phyloP scores from a whole-genome alignment of 2,888 invertebrate genomes.

The Ctenicera cuprea region DNA sequence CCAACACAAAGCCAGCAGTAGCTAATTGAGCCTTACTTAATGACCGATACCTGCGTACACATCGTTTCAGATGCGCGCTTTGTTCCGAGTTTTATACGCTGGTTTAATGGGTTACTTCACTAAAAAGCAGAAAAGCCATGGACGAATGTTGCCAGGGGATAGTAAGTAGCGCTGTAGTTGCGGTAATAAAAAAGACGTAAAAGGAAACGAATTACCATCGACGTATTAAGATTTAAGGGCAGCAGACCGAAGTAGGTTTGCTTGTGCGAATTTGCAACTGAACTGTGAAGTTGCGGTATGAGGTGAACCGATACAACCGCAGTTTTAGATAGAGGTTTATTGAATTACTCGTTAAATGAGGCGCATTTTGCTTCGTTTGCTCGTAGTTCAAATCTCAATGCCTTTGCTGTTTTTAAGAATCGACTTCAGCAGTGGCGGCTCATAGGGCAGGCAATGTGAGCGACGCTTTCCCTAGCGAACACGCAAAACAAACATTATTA shows the following conservation, averaged over 20 bases:
- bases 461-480: no score
- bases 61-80: constrained; percentile 28
- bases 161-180: constrained; percentile 18
- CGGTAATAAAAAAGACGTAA: constrained; percentile 24
- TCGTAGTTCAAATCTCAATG: neutral
- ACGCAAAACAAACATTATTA: no score
- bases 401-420: neutral
- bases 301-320: constrained; percentile 7
- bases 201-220: constrained; percentile 32
- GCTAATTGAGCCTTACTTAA: constrained; percentile 49
- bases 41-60: constrained; percentile 48
- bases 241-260: constrained; percentile 5
- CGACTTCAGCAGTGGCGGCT: no score
- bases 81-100: constrained; percentile 21
- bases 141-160: constrained; percentile 4
- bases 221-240: constrained; percentile 25
- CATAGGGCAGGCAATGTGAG: no score
- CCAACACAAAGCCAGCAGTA: constrained; percentile 40
- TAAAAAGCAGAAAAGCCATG: constrained; percentile 30
- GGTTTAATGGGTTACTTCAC: constrained; percentile 24
- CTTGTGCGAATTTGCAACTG: neutral
- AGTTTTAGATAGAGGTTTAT: constrained; percentile 13
- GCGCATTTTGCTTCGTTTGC: neutral
- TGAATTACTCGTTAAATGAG: constrained; percentile 9
- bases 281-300: constrained; percentile 4